Conservation (phyloP, 1,140 invertebrate species). For the Capitella teleta region DNA sequence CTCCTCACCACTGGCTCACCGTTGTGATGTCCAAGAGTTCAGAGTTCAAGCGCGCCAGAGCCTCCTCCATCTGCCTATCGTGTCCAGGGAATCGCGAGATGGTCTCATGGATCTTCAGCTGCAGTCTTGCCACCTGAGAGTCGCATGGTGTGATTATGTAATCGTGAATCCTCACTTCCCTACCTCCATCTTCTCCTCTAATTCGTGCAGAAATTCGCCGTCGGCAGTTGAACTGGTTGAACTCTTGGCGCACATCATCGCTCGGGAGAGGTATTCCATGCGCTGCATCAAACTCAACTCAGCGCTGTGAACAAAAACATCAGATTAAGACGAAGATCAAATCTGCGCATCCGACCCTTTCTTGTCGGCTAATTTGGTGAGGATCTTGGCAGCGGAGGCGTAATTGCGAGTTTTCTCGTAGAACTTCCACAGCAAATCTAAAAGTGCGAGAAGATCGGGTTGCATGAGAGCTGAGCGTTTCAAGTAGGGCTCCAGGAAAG, state of each 20-base stretch:
- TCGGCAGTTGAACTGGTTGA: conserved; percentile 56
- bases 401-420: conserved; percentile 88
- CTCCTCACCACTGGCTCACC: conserved; percentile 18
- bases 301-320: conserved; percentile 23
- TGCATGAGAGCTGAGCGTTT: conserved; percentile 46
- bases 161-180: conserved; percentile 3
- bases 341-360: not conserved
- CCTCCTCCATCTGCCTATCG: conserved; percentile 18
- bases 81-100: conserved; percentile 44
- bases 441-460: conserved; percentile 46
- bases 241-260: conserved; percentile 88
- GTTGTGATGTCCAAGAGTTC: conserved; percentile 49
- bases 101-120: conserved; percentile 55
- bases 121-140: conserved; percentile 58
- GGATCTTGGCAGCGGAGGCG: conserved; percentile 78
- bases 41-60: conserved; percentile 44
- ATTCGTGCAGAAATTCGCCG: conserved; percentile 75
- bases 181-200: conserved; percentile 83
- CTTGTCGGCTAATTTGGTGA: conserved; percentile 73
- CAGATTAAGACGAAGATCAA: too few relatives aligned
- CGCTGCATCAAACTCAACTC: conserved; percentile 51
- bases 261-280: conserved; percentile 79
- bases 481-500: conserved; percentile 72
- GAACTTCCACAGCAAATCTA: conserved; percentile 90
- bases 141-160: not conserved